These are phyloP conservation scores for Centropus unirufus DNA, from an alignment of 2,113 vertebrate species.

Conservation along the genomic window DNA sequence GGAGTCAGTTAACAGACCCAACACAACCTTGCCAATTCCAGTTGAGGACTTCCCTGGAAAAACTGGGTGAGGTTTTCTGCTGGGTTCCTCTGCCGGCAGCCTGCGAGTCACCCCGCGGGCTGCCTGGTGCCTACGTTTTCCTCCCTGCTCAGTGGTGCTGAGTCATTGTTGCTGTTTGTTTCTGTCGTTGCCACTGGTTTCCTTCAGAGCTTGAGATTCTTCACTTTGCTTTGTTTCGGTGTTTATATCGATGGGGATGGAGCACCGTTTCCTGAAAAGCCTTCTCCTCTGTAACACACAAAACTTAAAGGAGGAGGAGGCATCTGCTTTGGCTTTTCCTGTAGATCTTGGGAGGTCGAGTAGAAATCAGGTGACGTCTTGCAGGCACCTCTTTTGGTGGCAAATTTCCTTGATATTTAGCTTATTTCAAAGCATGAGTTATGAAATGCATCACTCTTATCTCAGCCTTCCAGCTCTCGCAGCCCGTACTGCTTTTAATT, in stretches of 20 bases:
- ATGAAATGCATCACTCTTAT: conserved; percentile 29
- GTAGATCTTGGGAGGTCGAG: background rate
- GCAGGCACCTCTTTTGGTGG: background rate
- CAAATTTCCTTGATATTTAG: conserved; percentile 14
- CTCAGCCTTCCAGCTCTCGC: conserved; percentile 24
- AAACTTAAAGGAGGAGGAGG: background rate
- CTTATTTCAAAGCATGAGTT: conserved; percentile 7
- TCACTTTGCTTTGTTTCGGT: conserved; percentile 2
- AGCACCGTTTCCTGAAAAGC: background rate
- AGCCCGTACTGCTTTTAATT: conserved; percentile 35
- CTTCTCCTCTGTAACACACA: background rate
- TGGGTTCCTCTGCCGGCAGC: background rate
- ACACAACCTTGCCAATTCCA: background rate
- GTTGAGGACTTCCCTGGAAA: background rate
- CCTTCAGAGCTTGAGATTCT: background rate
- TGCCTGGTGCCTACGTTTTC: background rate
- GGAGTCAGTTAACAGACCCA: background rate
- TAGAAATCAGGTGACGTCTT: background rate
- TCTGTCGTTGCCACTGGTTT: conserved; percentile 50
- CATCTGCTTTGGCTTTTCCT: background rate
- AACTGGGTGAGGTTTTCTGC: background rate
- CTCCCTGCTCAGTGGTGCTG: background rate
- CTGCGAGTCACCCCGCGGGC: background rate
- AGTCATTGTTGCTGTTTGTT: conserved; percentile 60
- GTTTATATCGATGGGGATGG: background rate